A percentile compares a stretch with the other conserved stretches of the same genome.
Evolutionary conservation across 1,140 invertebrate species (phyloP).

Genomic region (Zaprionus inermis): DNA sequence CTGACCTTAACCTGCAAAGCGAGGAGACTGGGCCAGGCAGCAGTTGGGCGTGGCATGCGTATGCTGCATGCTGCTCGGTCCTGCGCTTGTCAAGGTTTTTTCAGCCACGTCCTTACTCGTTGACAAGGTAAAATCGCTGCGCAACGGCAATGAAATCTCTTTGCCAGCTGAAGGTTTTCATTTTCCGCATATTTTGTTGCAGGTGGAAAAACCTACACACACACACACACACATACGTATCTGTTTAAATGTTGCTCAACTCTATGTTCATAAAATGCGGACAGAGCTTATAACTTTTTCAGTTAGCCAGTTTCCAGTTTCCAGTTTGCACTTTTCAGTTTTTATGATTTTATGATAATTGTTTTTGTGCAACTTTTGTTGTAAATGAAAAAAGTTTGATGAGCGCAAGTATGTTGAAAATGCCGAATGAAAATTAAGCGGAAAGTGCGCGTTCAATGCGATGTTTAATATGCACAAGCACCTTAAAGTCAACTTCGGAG

Average conservation of each 20-base stretch:
- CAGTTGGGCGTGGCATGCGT: conserved; percentile 64
- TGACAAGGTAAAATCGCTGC: conserved; percentile 63
- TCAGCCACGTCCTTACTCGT: conserved; percentile 35
- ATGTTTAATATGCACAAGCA: conserved; percentile 40
- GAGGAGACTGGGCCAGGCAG: conserved; percentile 32
- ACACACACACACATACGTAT: conserved; percentile 8
- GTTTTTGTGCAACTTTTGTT: conserved; percentile 54
- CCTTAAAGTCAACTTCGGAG: conserved; percentile 45
- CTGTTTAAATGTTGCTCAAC: conserved; percentile 16
- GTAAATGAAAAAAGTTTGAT: conserved; percentile 73
- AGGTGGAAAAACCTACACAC: conserved; percentile 21
- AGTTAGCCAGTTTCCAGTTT: conserved; percentile 46
- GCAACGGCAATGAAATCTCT: conserved; percentile 71
- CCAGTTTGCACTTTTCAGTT: conserved; percentile 26
- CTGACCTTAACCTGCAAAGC: conserved; percentile 71
- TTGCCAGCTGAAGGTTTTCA: conserved; percentile 50
- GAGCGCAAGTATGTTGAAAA: conserved; percentile 49
- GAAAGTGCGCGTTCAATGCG: conserved; percentile 43
- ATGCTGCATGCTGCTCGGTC: conserved; percentile 9
- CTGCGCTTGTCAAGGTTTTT: conserved; percentile 60
- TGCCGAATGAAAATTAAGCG: conserved; percentile 29
- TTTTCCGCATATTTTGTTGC: conserved; percentile 45
- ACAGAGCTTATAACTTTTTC: conserved; percentile 62
- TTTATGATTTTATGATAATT: conserved; percentile 64
- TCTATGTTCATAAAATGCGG: conserved; percentile 15